Evolutionary conservation across 2,797 vertebrate species (phyloP), one percentile per base, ranked within the genome.

Genomic region (Pogoniulus pusillus): DNA sequence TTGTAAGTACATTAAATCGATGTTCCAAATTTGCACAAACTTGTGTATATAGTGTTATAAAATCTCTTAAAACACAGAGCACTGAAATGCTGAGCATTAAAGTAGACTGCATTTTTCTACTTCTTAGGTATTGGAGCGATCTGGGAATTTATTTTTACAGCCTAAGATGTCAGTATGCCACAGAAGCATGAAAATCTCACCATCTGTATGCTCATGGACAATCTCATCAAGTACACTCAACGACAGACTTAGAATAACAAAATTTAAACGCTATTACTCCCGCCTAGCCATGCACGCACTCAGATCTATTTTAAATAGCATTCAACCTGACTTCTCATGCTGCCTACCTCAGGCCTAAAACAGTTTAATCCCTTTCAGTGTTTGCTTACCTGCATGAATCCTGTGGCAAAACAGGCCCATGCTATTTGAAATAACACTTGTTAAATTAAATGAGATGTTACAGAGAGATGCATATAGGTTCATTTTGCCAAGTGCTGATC

Each of bases 121-220:
- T 92, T 80, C 80, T 87, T 91, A 95, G 93, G 94, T 95, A 93
- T 85, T 81, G 57, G 76, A 87, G 94, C 7, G 86, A 96, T 95
- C 86, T 93, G 91, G 64, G 84, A 87, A 87, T 93, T 96, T 95
- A 91, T 94, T 95, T 94, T 90, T 94, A 82, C 92, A 93, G 92
- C 80, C 89, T 87, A 79, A 81, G 88, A 91, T 91, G 95, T 94
- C 94, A 91, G 91, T 82, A 92, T 93, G 94, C 90, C 90, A 91
- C 89, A 90, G 91, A 95, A 91, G 88, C 89, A 93, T 72, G 95
- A 92, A 95, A 96, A 91, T 92, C 91, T 95, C 80, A 94, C 95
- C 96, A 95, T 96, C 97, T 96, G 96, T 95, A 97, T 94, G 95
- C 95, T 93, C 90, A 90, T 85, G 93, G 92, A 96, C 90, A 96